Evolutionary conservation across 2,113 vertebrate genomes (phyloP).

Genomic region (Tyrannus savana): DNA sequence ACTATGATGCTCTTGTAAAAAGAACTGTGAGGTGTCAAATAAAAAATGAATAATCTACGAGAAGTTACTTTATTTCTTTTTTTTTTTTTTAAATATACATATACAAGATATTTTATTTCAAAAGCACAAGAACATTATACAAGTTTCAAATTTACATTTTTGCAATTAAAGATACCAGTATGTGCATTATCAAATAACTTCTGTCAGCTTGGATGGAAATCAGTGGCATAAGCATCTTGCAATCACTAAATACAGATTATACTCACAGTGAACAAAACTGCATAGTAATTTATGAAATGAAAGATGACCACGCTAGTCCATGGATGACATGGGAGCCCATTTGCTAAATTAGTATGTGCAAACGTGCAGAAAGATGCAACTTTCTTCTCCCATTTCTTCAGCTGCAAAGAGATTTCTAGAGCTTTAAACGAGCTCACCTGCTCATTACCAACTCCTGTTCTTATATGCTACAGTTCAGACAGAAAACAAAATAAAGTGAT

Average conservation of each 20-base stretch:
- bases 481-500: slow-evolving; percentile 53
- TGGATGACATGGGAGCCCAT: slow-evolving; percentile 49
- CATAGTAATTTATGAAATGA: slow-evolving; percentile 78
- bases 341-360: slow-evolving; percentile 66
- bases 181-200: slow-evolving; percentile 78
- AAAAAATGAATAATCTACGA: slow-evolving; percentile 59
- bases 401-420: background rate
- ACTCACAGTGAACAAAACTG: slow-evolving; percentile 81
- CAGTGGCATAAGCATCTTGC: slow-evolving; percentile 74
- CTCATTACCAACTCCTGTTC: slow-evolving; percentile 39
- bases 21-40: background rate
- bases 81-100: slow-evolving; percentile 79
- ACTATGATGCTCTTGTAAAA: background rate
- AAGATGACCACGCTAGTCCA: slow-evolving; percentile 52
- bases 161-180: slow-evolving; percentile 79
- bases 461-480: background rate
- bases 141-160: slow-evolving; percentile 84
- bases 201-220: slow-evolving; percentile 72
- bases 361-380: slow-evolving; percentile 38
- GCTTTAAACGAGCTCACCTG: background rate
- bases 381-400: slow-evolving; percentile 5
- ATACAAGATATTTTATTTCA: slow-evolving; percentile 81
- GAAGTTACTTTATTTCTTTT: slow-evolving; percentile 72
- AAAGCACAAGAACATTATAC: slow-evolving; percentile 82
- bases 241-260: slow-evolving; percentile 74